A percentile compares a stretch with the other conserved stretches of the same genome.
phyloP scores from a whole-genome alignment of 1,140 invertebrate species.

The Atta texana region DNA sequence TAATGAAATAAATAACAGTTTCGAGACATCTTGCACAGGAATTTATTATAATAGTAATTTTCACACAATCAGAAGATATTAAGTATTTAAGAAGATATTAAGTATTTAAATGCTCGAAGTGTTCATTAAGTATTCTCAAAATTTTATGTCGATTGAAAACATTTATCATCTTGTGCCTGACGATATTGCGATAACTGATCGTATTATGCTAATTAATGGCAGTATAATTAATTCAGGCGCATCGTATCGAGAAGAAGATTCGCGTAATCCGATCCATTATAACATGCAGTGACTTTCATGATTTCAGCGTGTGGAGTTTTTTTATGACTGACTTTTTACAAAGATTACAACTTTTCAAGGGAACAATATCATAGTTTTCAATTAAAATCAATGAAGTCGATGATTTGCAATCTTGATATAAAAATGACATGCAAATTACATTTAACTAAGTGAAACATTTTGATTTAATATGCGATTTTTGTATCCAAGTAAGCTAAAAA shows the following conservation, averaged over 20 bases:
- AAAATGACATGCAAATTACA: background rate
- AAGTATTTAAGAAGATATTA: background rate
- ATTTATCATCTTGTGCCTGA: conserved; percentile 22
- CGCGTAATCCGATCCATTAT: conserved; percentile 26
- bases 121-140: background rate
- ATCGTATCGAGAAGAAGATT: conserved; percentile 33
- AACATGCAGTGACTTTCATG: conserved; percentile 33
- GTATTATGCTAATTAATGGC: conserved; percentile 42
- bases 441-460: background rate
- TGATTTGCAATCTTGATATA: background rate
- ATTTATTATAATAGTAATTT: background rate
- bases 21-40: background rate
- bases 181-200: background rate
- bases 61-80: background rate
- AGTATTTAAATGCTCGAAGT: background rate
- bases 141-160: conserved; percentile 11
- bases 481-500: background rate
- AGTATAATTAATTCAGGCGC: conserved; percentile 28
- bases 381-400: background rate
- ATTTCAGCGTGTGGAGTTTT: conserved; percentile 34
- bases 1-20: background rate
- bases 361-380: background rate
- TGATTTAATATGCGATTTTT: background rate
- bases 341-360: conserved; percentile 65
- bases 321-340: conserved; percentile 63